Conservation (phyloP, 1,140 invertebrate genomes). For the Scaptomyza pallida region DNA sequence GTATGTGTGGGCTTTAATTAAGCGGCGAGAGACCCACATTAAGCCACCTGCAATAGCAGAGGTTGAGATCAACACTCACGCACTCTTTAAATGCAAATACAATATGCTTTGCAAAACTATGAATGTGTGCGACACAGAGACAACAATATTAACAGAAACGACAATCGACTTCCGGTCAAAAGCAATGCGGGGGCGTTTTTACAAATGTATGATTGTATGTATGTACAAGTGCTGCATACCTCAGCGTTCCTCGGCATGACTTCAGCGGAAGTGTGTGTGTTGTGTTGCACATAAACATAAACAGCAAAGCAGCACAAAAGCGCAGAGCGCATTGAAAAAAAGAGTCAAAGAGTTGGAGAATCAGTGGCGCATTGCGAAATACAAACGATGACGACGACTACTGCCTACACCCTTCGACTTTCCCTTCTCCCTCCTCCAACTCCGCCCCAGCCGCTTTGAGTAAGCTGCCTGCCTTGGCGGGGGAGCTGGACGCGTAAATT, state of each 20-base stretch:
- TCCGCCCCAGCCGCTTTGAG: conserved; percentile 2
- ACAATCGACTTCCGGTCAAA: conserved; percentile 75
- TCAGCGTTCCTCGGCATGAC: conserved; percentile 48
- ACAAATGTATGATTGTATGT: not conserved
- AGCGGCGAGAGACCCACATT: conserved; percentile 55
- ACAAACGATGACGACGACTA: conserved; percentile 47
- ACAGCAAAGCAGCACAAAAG: conserved; percentile 36
- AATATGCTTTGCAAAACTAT: conserved; percentile 42
- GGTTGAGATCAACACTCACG: conserved; percentile 34
- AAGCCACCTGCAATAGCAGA: conserved; percentile 35
- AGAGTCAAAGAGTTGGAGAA: conserved; percentile 49
- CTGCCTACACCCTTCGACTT: conserved; percentile 4
- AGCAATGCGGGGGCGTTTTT: conserved; percentile 48
- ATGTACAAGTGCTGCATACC: conserved; percentile 54
- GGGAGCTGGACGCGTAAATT: conserved; percentile 74
- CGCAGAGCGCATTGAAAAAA: not conserved
- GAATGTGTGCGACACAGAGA: not conserved
- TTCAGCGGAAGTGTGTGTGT: conserved; percentile 64
- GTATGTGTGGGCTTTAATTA: conserved; percentile 75
- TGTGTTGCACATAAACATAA: conserved; percentile 58
- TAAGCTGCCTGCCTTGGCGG: conserved; percentile 53
- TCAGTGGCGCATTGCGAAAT: conserved; percentile 70
- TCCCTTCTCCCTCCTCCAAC: too few relatives aligned
- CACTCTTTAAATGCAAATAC: conserved; percentile 38
- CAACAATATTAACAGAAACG: conserved; percentile 17